A percentile compares a stretch with the other conserved stretches of the same genome.
These are phyloP conservation scores for Varanus komodoensis DNA, from an alignment of 2,113 vertebrate genomes.

Conservation along the genomic window DNA sequence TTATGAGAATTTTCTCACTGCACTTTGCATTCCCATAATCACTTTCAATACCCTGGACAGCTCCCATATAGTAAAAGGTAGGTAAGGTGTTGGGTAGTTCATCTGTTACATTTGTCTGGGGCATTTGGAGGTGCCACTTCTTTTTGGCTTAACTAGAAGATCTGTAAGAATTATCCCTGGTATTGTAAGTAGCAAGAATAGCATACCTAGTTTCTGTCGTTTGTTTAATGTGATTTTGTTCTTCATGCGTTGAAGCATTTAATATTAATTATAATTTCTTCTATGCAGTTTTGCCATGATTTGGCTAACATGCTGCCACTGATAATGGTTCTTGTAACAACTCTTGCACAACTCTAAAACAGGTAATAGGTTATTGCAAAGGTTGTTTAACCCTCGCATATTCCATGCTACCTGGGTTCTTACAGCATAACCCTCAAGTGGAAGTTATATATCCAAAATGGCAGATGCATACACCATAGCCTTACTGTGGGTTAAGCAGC, in stretches of 20 bases:
- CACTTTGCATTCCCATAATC: not conserved
- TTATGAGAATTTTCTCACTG: not conserved
- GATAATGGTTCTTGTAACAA: too few relatives aligned
- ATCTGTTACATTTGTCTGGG: not conserved
- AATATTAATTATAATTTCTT: not conserved
- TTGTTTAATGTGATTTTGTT: not conserved
- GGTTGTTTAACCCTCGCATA: too few relatives aligned
- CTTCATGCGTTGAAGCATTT: not conserved
- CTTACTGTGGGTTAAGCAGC: too few relatives aligned
- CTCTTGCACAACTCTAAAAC: too few relatives aligned
- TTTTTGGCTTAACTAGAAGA: not conserved
- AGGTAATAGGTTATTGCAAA: too few relatives aligned
- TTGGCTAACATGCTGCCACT: too few relatives aligned
- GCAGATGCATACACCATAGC: too few relatives aligned
- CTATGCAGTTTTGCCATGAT: not conserved
- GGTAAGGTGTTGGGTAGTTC: not conserved
- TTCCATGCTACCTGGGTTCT: too few relatives aligned
- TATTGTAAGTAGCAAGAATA: not conserved
- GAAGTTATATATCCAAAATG: too few relatives aligned
- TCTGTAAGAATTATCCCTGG: not conserved
- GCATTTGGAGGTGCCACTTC: not conserved
- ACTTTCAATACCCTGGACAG: not conserved
- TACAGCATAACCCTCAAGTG: too few relatives aligned
- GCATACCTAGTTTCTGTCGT: not conserved
- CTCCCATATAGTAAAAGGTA: fast-evolving